phyloP scores from a whole-genome alignment of 2,888 invertebrate genomes.

The Lysandra bellargus region DNA sequence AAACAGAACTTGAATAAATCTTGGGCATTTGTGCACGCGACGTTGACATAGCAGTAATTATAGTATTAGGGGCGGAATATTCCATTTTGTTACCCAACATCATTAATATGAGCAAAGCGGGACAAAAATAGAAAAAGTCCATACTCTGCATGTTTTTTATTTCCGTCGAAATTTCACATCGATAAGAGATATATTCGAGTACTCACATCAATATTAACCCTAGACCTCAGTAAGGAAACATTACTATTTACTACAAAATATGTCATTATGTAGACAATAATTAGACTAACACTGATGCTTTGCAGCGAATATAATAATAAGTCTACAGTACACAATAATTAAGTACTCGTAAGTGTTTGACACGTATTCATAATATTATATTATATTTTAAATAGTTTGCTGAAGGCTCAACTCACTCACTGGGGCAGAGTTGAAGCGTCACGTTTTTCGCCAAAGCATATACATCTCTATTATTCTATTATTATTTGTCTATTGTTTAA shows the following conservation, averaged over 20 bases:
- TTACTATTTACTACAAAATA: neutral
- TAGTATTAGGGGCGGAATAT: slow-evolving; percentile 46
- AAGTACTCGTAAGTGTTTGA: neutral
- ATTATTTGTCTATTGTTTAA: too few species aligned
- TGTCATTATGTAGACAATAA: neutral
- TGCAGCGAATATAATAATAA: neutral
- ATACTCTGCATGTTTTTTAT: neutral
- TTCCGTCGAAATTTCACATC: neutral
- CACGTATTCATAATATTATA: neutral
- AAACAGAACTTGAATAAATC: slow-evolving; percentile 36
- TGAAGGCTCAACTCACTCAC: too few species aligned
- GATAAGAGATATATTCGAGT: neutral
- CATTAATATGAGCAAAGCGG: neutral
- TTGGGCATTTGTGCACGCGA: slow-evolving; percentile 49
- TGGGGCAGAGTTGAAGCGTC: too few species aligned
- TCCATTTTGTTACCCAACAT: slow-evolving; percentile 40
- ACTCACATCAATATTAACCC: neutral
- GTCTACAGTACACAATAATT: too few species aligned
- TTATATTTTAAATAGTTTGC: neutral
- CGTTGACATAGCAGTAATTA: slow-evolving; percentile 51
- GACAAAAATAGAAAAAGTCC: neutral
- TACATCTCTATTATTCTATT: too few species aligned
- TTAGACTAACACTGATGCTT: neutral
- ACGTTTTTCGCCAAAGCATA: too few species aligned
- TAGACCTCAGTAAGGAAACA: neutral